Base-by-base conservation (phyloP, 2,888 invertebrate genomes). In the Cryptophagus acutangulus region DNA sequence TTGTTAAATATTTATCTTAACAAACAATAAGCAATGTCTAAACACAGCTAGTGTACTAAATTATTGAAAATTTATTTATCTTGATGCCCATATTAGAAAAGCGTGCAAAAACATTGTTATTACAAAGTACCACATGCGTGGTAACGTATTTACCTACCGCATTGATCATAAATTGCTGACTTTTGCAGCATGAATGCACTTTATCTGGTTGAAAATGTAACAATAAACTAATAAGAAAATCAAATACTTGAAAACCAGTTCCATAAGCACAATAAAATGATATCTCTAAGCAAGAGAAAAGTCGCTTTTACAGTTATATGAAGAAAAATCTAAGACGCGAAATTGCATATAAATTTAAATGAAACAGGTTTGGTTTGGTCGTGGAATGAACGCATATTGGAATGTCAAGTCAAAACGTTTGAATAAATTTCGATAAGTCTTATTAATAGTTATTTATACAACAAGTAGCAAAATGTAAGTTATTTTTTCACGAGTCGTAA, bases 381-480 rank as follows among this genome's bases (percentile, higher is more conserved):
- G 20, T 26, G 12, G 26, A 26, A 26, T 20, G 9, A 26, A 26
- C 12, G 12, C 26, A 3, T n/a, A n/a, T 8, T 26, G 9, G 26
- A 26, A 48, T 50, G 62, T 61, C 63, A 48, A 49, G 62, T 61
- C 63, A 59, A 56, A 61, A 58, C 53, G 58, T 62, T 61, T 59
- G 61, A 65, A 66, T 65, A 65, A 66, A 66, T 64, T 65, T 63
- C 63, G 64, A 64, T 66, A 63, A 65, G 58, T 61, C 60, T 31
- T 31, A 31, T 31, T 31, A 31, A n/a, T n/a, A n/a, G n/a, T n/a
- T n/a, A n/a, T n/a, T n/a, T n/a, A n/a, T n/a, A n/a, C n/a, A n/a
- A n/a, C n/a, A n/a, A n/a, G n/a, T n/a, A n/a, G n/a, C n/a, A n/a
- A n/a, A n/a, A n/a, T n/a, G n/a, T n/a, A n/a, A n/a, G n/a, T n/a